Conservation (phyloP, 30 jellyfish, hydroid and myxozoan species). For the Catostylus mosaicus region DNA sequence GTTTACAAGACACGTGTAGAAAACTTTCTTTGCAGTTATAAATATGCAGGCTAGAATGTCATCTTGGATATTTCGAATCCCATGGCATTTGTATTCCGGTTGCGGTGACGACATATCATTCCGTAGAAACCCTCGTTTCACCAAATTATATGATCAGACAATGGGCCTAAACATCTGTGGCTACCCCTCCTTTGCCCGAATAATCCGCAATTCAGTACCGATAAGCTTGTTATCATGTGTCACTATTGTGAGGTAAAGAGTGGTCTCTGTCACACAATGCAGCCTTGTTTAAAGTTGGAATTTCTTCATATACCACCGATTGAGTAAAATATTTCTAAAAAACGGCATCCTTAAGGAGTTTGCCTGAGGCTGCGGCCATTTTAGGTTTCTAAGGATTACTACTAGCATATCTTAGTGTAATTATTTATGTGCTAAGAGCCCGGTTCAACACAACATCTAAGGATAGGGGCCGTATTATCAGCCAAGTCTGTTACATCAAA, state of each 20-base stretch:
- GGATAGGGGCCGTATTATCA: too few relatives aligned
- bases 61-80: too few relatives aligned
- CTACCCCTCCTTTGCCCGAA: constrained; percentile 23
- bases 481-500: too few relatives aligned
- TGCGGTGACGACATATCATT: neutral
- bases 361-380: too few relatives aligned
- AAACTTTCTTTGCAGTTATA: too few relatives aligned
- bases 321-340: neutral
- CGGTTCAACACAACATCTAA: too few relatives aligned
- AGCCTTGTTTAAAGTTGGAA: neutral
- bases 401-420: too few relatives aligned
- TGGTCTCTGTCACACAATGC: neutral
- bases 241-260: constrained; percentile 18
- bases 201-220: neutral
- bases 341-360: too few relatives aligned
- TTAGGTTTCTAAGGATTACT: too few relatives aligned
- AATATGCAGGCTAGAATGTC: too few relatives aligned
- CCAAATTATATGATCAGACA: neutral
- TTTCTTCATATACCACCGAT: neutral
- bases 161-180: constrained; percentile 4
- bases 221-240: constrained; percentile 16
- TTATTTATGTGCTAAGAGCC: too few relatives aligned
- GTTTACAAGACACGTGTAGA: too few relatives aligned
- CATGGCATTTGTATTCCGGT: neutral
- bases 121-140: constrained; percentile 6